Percentiles rank a stretch among this genome's conserved stretches.
phyloP scores from a whole-genome alignment of 2,113 vertebrate species.

The human (Homo sapiens) region GRCh38 chr13:33811501-33812000 shows the following conservation, averaged over 20 bases:
- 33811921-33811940: not conserved
- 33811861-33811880: not conserved
- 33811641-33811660: not conserved
- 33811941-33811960: not conserved
- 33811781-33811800: not conserved
- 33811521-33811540: not conserved
- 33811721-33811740: not conserved
- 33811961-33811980: not conserved
- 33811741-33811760: not conserved
- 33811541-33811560: not conserved
- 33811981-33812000: not conserved
- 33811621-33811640: not conserved
- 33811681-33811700: not conserved
- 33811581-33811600: not conserved
- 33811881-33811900: not conserved
- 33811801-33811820: not conserved
- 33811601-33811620: not conserved
- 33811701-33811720: not conserved
- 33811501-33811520: not conserved
- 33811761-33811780: not conserved
- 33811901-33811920: not conserved
- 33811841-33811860: not conserved
- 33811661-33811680: not conserved
- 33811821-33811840: slow-evolving; percentile 6
- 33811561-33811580: not conserved